Conservation (phyloP, 2,113 vertebrate genomes). For the Gavia stellata region DNA sequence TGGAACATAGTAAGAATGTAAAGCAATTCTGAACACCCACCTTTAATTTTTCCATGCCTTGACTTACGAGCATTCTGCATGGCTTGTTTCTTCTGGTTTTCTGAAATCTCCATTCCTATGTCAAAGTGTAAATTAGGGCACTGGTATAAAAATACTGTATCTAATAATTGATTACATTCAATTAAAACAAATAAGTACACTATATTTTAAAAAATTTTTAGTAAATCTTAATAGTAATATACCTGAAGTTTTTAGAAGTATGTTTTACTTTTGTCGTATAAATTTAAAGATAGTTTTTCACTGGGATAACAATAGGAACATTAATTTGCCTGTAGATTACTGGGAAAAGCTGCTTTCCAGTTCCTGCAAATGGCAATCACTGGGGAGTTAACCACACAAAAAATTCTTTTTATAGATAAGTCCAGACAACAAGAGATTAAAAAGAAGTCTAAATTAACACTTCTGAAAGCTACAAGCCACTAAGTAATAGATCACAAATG, state of each 20-base stretch:
- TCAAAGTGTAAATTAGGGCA: conserved; percentile 13
- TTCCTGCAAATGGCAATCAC: background rate
- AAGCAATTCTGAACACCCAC: conserved; percentile 62
- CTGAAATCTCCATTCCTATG: conserved; percentile 92
- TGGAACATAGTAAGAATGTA: background rate
- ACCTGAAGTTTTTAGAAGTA: background rate
- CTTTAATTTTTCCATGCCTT: conserved; percentile 90
- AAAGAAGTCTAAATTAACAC: background rate
- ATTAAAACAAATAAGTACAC: background rate
- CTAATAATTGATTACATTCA: background rate
- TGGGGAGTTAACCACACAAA: background rate
- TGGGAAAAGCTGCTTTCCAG: background rate
- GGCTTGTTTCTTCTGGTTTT: conserved; percentile 90
- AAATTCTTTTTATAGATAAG: background rate
- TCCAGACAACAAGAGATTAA: background rate
- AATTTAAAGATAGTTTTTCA: background rate
- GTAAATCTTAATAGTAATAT: background rate
- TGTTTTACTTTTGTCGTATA: background rate
- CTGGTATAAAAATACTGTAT: background rate
- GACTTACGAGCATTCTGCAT: conserved; percentile 89
- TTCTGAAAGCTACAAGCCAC: background rate
- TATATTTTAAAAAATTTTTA: background rate
- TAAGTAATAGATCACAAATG: background rate
- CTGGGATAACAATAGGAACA: background rate
- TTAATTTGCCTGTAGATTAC: background rate